phyloP scores from a whole-genome alignment of 2,113 vertebrate genomes.

The rabbit (Oryctolagus cuniculus) region DNA sequence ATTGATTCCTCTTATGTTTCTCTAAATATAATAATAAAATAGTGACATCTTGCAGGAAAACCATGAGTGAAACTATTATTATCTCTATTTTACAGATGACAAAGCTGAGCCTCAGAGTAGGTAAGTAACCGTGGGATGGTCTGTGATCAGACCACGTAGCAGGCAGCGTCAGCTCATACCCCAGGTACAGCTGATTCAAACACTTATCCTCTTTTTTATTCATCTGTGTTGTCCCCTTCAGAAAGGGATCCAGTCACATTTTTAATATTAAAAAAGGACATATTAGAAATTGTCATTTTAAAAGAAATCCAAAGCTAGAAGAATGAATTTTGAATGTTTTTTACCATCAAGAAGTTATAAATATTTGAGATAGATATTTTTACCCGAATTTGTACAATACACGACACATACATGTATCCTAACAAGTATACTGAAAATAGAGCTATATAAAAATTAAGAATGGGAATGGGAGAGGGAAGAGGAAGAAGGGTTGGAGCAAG shows the following conservation, averaged over 20 bases:
- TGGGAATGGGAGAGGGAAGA: no score
- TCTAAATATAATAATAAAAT: not conserved
- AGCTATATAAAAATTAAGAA: no score
- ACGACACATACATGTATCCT: no score
- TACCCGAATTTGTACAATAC: no score
- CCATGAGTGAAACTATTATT: not conserved
- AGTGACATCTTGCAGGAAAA: not conserved
- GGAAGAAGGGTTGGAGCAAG: no score
- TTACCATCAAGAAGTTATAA: no score
- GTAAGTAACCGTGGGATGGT: not conserved
- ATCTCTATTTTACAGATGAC: not conserved
- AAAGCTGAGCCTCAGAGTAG: not conserved
- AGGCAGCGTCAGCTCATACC: not conserved
- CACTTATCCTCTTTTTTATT: not conserved
- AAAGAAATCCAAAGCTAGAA: not conserved
- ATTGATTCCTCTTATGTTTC: not conserved
- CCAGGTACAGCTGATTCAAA: not conserved
- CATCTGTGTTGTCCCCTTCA: not conserved
- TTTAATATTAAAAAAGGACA: conserved; percentile 51
- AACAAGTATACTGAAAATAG: no score
- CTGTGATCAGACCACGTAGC: not conserved
- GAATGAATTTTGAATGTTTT: no score
- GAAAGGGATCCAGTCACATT: not conserved
- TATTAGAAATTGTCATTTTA: not conserved
- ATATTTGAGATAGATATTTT: no score